Conservation (phyloP, 2,888 invertebrate species). For the Clusia tigrina region DNA sequence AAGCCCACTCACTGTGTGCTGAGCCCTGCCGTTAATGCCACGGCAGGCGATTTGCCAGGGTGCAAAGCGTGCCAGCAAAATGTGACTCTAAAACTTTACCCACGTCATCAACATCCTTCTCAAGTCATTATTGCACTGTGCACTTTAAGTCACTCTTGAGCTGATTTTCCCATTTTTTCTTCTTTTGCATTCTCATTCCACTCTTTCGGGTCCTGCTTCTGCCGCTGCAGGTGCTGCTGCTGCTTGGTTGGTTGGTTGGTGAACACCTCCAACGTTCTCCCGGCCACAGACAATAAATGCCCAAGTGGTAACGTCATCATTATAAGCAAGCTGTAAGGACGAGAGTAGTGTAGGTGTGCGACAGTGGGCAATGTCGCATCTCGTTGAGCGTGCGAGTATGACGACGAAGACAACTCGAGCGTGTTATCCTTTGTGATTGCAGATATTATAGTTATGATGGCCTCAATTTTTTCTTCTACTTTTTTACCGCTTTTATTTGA, state of each 20-base stretch:
- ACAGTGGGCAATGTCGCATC: not conserved
- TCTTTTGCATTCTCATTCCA: not conserved
- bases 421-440: not conserved
- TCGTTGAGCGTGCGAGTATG: too few relatives aligned
- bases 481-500: not conserved
- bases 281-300: not conserved
- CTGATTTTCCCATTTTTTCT: slow-evolving; percentile 2
- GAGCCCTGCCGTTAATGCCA: too few relatives aligned
- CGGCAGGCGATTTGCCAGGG: too few relatives aligned
- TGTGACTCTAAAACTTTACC: too few relatives aligned
- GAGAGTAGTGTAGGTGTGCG: not conserved
- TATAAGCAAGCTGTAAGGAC: not conserved
- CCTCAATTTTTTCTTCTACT: not conserved
- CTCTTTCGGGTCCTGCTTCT: not conserved
- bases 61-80: slow-evolving; percentile 3
- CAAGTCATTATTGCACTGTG: not conserved
- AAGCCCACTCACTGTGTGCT: too few relatives aligned
- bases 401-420: not conserved
- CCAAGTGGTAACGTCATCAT: not conserved
- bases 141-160: slow-evolving; percentile 4
- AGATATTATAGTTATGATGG: slow-evolving; percentile 2
- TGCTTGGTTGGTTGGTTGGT: not conserved
- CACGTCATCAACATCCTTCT: slow-evolving; percentile 5
- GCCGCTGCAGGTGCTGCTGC: not conserved
- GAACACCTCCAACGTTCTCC: not conserved